phyloP scores from a whole-genome alignment of 2,888 invertebrate genomes.

The Stenchaetothrips biformis region DNA sequence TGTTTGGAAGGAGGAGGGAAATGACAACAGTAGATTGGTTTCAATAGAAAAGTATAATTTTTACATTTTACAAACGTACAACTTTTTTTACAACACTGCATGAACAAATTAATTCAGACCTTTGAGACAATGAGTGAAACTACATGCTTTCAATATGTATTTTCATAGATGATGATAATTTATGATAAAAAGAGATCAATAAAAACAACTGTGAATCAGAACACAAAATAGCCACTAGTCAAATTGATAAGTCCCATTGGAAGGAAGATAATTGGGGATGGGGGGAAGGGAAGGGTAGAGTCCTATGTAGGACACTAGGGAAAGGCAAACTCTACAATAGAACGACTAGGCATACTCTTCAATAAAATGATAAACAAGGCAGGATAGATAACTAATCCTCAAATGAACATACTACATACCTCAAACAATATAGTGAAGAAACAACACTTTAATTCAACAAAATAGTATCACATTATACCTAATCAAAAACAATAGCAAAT shows the following conservation, averaged over 20 bases:
- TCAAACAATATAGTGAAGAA: background rate
- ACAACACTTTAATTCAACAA: background rate
- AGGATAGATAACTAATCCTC: background rate
- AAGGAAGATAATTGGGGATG: background rate
- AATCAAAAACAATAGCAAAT: too few relatives aligned
- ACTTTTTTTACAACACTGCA: background rate
- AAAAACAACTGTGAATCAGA: background rate
- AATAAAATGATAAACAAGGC: background rate
- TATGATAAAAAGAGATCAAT: constrained; percentile 8
- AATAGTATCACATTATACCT: background rate
- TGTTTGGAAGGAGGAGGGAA: background rate
- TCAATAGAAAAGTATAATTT: constrained; percentile 20
- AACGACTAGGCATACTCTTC: constrained; percentile 7
- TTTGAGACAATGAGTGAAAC: background rate
- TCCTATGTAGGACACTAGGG: too few relatives aligned
- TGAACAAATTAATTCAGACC: background rate
- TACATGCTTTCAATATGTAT: background rate
- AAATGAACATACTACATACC: background rate
- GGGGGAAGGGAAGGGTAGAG: background rate
- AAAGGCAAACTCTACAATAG: background rate
- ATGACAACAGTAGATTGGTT: background rate
- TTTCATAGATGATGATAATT: background rate
- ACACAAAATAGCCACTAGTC: background rate
- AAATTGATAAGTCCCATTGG: background rate
- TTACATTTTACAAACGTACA: constrained; percentile 18